Evolutionary conservation across 2,888 invertebrate genomes (phyloP), one percentile per base, ranked within the genome.

Genomic region (Andrena fulva): DNA sequence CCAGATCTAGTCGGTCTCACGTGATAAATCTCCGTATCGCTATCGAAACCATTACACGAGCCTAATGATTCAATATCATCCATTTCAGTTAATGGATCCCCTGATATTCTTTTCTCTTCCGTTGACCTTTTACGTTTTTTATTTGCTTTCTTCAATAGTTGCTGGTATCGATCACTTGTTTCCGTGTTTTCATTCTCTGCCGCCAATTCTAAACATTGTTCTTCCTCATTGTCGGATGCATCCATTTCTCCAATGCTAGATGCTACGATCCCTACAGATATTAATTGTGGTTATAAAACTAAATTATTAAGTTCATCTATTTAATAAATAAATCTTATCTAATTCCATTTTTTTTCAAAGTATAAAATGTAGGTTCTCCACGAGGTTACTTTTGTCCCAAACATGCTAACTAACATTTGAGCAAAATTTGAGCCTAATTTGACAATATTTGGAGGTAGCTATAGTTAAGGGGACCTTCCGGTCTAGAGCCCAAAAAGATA

Each of bases 1-100:
- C 95, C 95, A 2, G 94, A 95, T 82, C 95, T 92, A 4, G 95
- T 95, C 27, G 94, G 94, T 87, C 94, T 92, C 16, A 93, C 89
- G 72, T 91, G 88, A 72, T 93, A 93, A 27, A 92, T 71, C 87
- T 93, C 90, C 2, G 87, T 80, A 35, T 92, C 91, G 59, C 91
- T 90, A n/a, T 92, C 91, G 2, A 88, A 84, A 68, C 90, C 88
- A 10, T 75, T 73, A 68, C 75, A 79, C 33, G 72, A 56, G 60
- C 52, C 67, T n/a, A 35, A 24, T 29, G 81, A 76, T 27, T 86
- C 85, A 64, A 85, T 77, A 81, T 89, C 75, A 80, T 89, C 77
- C 50, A 73, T 48, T 62, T 80, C 76, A 4, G n/a, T 50, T n/a
- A 31, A 6, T 10, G 33, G n/a, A 2, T 56, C 33, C n/a, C 68